phyloP scores from a whole-genome alignment of 1,140 invertebrate species.

The Leptopilina clavipes region DNA sequence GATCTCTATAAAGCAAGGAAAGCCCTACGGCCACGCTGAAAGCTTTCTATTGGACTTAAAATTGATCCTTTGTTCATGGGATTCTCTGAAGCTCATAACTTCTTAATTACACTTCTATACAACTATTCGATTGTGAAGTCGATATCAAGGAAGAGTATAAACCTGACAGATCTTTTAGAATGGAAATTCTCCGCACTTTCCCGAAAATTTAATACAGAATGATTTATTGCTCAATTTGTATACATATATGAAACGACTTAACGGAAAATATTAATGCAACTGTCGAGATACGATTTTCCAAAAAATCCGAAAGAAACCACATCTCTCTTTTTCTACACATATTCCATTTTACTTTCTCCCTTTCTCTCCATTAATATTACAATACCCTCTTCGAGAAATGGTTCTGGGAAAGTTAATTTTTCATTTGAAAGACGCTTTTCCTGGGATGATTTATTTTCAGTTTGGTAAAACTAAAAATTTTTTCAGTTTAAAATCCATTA shows the following conservation, averaged over 20 bases:
- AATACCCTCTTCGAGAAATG: background rate
- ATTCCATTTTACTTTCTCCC: no score
- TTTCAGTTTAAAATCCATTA: no score
- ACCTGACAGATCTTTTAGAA: background rate
- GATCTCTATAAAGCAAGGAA: background rate
- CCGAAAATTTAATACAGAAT: background rate
- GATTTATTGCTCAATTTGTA: background rate
- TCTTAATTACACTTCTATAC: constrained; percentile 56
- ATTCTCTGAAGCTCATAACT: constrained; percentile 38
- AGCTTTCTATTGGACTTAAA: constrained; percentile 64
- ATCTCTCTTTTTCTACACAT: background rate
- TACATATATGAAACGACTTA: background rate
- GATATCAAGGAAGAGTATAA: constrained; percentile 8
- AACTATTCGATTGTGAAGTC: background rate
- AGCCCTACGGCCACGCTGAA: constrained; percentile 43
- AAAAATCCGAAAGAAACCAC: background rate
- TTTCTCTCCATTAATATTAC: background rate
- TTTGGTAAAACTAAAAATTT: no score
- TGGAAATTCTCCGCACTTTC: constrained; percentile 7
- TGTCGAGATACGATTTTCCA: background rate
- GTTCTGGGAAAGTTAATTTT: background rate
- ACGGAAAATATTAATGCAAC: background rate
- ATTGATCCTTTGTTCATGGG: constrained; percentile 56
- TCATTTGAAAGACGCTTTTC: background rate
- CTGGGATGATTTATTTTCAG: no score